Base-by-base conservation (phyloP, 2,888 invertebrate genomes). In the Deroplatys truncata region DNA sequence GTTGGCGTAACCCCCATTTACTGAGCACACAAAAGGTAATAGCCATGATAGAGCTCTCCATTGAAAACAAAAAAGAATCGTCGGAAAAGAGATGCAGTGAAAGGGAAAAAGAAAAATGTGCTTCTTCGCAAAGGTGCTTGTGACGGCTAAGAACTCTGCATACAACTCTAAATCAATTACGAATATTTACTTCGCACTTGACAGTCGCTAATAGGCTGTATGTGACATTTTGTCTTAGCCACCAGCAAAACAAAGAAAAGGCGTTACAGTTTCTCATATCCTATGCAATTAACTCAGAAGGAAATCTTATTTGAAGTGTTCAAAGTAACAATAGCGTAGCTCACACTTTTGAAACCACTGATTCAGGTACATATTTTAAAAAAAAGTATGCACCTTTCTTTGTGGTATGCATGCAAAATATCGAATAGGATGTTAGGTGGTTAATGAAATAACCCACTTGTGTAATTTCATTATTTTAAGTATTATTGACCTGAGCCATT, bases 1-100 rank as follows among this genome's bases (percentile, higher is more conserved):
- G 83, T 35, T n/a, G 87, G 20, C 35, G 87, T 16, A 35, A 25
- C 87, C 35, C 49, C 87, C 87, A 87, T 87, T 87, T 87, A 87
- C 82, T 83, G 87, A 87, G 35, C 83, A 87, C 87, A 87, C 87
- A 87, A n/a, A 43, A 87, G 82, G 82, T 86, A 31, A 86, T 82
- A 86, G 82, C 72, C 86, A 29, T 72, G 56, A 86, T 16, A 16
- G 72, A 72, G 86, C 56, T 72, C 20, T 72, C 56, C 56, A 20
- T 72, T 72, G 20, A 72, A 72, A 72, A 72, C 20, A 72, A 72
- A 72, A 56, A 56, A 72, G 3, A 72, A 72, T 7, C 20, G 20
- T 7, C 16, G 56, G 16, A 16, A 72, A 25, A 28, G 28, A 28
- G 85, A 84, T 10, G 25, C 25, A 49, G 15, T 3, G 28, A 20